Conservation (phyloP, 2,888 invertebrate genomes). For the Phlogophora meticulosa region DNA sequence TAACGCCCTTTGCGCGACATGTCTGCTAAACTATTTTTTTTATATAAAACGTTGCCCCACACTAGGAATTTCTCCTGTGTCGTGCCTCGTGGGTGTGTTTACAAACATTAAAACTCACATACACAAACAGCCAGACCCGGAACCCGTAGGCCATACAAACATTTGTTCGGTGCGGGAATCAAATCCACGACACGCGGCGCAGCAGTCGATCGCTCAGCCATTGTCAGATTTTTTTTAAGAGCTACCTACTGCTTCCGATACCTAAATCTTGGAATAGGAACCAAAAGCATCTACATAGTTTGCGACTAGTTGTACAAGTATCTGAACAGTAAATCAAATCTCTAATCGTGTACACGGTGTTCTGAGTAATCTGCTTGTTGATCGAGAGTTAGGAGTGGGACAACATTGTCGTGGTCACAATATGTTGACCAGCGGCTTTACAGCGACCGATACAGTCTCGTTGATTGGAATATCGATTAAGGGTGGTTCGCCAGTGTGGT, state of each 20-base stretch:
- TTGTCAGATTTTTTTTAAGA: no score
- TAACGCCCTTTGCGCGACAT: no score
- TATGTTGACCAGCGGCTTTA: slow-evolving; percentile 61
- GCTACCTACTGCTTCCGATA: neutral
- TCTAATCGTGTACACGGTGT: slow-evolving; percentile 47
- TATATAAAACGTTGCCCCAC: no score
- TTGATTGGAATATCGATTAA: slow-evolving; percentile 71
- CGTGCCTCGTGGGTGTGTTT: no score
- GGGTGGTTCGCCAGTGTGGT: slow-evolving; percentile 14
- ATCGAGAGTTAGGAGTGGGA: slow-evolving; percentile 62
- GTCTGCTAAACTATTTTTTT: no score
- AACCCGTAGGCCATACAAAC: no score
- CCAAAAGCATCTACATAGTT: slow-evolving; percentile 10
- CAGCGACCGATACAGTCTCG: slow-evolving; percentile 36
- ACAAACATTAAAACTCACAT: no score
- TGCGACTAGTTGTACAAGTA: slow-evolving; percentile 14
- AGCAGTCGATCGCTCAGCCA: no score
- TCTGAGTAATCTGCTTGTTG: slow-evolving; percentile 53
- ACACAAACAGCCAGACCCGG: no score
- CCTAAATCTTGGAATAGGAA: neutral
- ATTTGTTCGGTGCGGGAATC: no score
- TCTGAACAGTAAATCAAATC: slow-evolving; percentile 47
- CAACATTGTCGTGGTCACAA: slow-evolving; percentile 57
- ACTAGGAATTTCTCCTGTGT: no score
- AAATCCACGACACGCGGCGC: no score